Evolutionary conservation across 2,113 vertebrate species (phyloP).

Genomic region (Rostratula benghalensis): DNA sequence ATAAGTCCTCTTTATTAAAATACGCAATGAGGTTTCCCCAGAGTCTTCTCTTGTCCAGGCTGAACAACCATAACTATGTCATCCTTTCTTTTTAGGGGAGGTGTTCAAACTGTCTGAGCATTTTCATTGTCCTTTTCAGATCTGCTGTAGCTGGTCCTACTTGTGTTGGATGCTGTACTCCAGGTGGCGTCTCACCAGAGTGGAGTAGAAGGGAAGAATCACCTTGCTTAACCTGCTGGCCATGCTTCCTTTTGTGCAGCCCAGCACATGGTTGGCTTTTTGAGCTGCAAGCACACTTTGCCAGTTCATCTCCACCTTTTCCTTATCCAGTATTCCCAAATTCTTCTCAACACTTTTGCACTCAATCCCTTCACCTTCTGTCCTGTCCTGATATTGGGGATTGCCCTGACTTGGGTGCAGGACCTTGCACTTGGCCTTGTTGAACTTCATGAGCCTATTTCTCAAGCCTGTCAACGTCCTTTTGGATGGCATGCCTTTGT

Average conservation of each 20-base stretch:
- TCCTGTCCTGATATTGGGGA: not conserved
- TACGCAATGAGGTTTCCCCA: not conserved
- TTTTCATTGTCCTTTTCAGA: not conserved
- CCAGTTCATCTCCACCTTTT: not conserved
- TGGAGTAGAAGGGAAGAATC: accelerated
- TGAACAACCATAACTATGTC: not conserved
- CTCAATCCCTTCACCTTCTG: not conserved
- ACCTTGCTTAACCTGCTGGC: not conserved
- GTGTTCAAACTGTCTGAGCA: accelerated
- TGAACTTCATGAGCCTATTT: not conserved
- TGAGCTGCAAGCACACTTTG: not conserved
- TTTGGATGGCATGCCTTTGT: not conserved
- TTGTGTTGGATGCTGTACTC: not conserved
- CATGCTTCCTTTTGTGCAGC: accelerated
- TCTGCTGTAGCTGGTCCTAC: not conserved
- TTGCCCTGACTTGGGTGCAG: not conserved
- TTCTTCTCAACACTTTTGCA: not conserved
- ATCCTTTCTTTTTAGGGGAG: accelerated
- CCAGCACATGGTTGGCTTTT: not conserved
- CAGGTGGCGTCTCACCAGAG: not conserved
- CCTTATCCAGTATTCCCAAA: not conserved
- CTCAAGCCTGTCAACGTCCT: not conserved
- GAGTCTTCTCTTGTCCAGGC: not conserved
- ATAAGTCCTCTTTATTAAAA: not conserved
- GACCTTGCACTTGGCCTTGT: not conserved